A percentile compares a stretch with the other conserved stretches of the same genome.
phyloP scores from a whole-genome alignment of 2,888 invertebrate genomes.

The Eupithecia subfuscata region DNA sequence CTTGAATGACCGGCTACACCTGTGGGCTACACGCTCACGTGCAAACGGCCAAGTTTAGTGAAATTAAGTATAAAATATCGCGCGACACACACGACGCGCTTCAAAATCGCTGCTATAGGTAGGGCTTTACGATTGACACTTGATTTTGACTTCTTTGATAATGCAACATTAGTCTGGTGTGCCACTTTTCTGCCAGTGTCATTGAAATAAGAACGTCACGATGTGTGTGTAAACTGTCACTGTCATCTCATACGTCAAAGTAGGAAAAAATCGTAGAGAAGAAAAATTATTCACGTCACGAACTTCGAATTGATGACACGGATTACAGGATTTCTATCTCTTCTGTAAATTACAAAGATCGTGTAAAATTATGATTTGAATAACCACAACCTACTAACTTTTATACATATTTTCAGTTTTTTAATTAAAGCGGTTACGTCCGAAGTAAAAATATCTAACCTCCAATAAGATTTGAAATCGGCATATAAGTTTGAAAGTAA shows the following conservation, averaged over 20 bases:
- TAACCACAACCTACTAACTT: neutral
- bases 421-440: neutral
- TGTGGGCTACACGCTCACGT: too few relatives aligned
- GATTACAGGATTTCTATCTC: neutral
- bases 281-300: slow-evolving; percentile 51
- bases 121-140: too few relatives aligned
- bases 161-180: too few relatives aligned
- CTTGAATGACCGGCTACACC: too few relatives aligned
- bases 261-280: neutral
- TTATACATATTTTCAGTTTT: neutral
- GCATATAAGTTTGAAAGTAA: slow-evolving; percentile 54
- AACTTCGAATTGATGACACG: slow-evolving; percentile 50
- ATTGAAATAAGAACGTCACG: too few relatives aligned
- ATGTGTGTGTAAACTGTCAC: too few relatives aligned
- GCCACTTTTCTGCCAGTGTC: too few relatives aligned
- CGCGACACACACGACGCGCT: too few relatives aligned
- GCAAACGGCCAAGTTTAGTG: too few relatives aligned
- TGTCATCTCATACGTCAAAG: neutral
- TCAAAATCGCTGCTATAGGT: too few relatives aligned
- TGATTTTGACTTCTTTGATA: too few relatives aligned
- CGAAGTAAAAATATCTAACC: slow-evolving; percentile 26
- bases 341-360: neutral
- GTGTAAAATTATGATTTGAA: neutral
- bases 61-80: too few relatives aligned
- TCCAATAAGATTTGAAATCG: slow-evolving; percentile 39